Conservation (phyloP, 2,888 invertebrate species). For the Mesorhabditis spiculigera region DNA sequence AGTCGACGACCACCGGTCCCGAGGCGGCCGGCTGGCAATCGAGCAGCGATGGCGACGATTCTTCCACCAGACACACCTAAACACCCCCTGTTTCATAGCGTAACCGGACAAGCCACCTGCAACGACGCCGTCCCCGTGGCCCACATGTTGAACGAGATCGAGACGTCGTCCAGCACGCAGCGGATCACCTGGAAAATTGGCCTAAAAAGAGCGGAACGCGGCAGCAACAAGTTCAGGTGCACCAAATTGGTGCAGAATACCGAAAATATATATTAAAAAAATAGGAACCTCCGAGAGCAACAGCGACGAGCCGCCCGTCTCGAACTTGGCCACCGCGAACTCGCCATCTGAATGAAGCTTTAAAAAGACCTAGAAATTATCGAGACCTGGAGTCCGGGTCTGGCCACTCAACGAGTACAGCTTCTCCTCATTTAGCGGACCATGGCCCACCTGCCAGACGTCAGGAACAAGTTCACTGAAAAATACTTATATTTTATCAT, state of each 20-base stretch:
- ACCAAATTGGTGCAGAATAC: too few relatives aligned
- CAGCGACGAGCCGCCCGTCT: conserved; percentile 35
- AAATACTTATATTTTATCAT: too few relatives aligned
- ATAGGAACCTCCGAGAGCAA: conserved; percentile 28
- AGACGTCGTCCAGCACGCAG: conserved; percentile 28
- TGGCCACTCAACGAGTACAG: conserved; percentile 47
- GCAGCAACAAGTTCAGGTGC: too few relatives aligned
- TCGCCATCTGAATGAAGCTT: conserved; percentile 32
- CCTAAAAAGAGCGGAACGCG: too few relatives aligned
- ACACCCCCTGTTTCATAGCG: not conserved
- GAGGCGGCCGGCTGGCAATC: conserved; percentile 37
- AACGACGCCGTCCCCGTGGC: conserved; percentile 36
- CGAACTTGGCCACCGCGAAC: conserved; percentile 46
- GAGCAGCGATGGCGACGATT: conserved; percentile 35
- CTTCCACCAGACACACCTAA: conserved; percentile 42
- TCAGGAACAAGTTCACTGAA: conserved; percentile 25
- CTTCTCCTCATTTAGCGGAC: conserved; percentile 48
- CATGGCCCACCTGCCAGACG: conserved; percentile 50
- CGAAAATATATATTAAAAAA: not conserved
- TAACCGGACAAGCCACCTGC: conserved; percentile 18
- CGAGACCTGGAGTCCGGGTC: conserved; percentile 34
- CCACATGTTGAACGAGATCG: conserved; percentile 39
- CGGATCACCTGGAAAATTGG: conserved; percentile 22
- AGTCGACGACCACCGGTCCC: conserved; percentile 38
- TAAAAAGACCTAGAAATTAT: not conserved